Evolutionary conservation across 2,888 invertebrate genomes (phyloP), one percentile per base, ranked within the genome.

Genomic region (Platynereis dumerilii): DNA sequence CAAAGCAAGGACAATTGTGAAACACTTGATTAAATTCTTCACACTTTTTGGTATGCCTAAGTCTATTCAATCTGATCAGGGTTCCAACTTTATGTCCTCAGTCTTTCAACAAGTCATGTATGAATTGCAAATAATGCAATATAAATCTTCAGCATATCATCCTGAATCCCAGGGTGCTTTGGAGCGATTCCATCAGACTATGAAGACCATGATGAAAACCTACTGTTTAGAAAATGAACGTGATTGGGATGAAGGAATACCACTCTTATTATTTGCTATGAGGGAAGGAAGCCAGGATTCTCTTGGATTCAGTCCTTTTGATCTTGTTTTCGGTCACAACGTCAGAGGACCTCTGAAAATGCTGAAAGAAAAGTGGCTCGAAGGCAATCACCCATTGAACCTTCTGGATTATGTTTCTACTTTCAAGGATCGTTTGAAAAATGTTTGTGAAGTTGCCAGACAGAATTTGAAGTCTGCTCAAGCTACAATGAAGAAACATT

Each of bases 111-210:
- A 68, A 65, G 63, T 34, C 61, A 42, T 15, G 20, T 54, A 3
- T 64, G 68, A 15, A 61, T 66, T 64, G 44, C 66, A 34, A 68
- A 66, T 45, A 44, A 71, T 22, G 48, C 66, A 20, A 70, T 64
- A 45, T 64, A 67, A 42, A 66, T 69, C 62, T 65, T n/a, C n/a
- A n/a, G 34, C 34, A 34, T 65, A 24, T 58, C 58, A n/a, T 58
- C 7, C 20, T 52, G 22, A 17, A 58, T 7, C 7, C 12, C 34
- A 66, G 22, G 66, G 65, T 1, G 45, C 66, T 15, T 45, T 66
- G 26, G 66, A 59, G 39, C 2, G 64, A 20, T 67, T 52, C 39
- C 60, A 61, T 56, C 56, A 60, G 24, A 68, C 56, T 7, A 1
- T 62, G 56, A 58, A 68, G 48, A 58, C 26, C 42, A 68, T 63